Percentiles rank a stretch among this genome's conserved stretches.
phyloP scores from a whole-genome alignment of 2,113 vertebrate species.

The Numenius arquata region DNA sequence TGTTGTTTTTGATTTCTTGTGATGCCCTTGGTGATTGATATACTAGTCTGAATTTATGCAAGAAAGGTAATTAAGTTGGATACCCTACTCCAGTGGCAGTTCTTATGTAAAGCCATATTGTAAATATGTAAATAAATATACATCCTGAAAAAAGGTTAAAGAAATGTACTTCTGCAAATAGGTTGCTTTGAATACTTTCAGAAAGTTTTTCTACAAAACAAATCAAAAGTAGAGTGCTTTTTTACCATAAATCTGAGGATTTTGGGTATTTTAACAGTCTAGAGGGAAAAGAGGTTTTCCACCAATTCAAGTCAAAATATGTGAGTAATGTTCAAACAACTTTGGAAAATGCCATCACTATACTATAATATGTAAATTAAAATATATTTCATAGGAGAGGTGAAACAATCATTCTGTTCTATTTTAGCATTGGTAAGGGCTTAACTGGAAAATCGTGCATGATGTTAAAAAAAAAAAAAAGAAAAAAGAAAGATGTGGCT shows the following conservation, averaged over 20 bases:
- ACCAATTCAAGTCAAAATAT: background rate
- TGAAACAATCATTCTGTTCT: background rate
- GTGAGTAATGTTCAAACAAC: background rate
- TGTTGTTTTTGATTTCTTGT: background rate
- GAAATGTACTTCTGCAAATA: background rate
- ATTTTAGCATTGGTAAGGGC: background rate
- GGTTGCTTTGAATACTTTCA: background rate
- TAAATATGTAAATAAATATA: background rate
- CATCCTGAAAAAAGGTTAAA: background rate
- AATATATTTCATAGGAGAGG: background rate
- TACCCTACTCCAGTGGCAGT: background rate
- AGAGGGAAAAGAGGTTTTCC: background rate
- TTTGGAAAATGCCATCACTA: background rate
- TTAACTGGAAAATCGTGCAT: background rate
- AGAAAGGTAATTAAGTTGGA: background rate
- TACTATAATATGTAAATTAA: background rate
- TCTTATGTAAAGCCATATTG: background rate
- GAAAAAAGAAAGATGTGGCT: background rate
- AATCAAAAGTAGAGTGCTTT: background rate
- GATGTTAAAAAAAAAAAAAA: background rate
- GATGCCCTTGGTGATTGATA: background rate
- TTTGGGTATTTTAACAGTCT: background rate
- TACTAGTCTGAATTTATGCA: background rate
- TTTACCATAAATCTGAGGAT: background rate
- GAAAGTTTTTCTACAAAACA: background rate